These are phyloP conservation scores for Rhizoglyphus robini DNA, from an alignment of 1,140 invertebrate genomes.

Conservation along the genomic window DNA sequence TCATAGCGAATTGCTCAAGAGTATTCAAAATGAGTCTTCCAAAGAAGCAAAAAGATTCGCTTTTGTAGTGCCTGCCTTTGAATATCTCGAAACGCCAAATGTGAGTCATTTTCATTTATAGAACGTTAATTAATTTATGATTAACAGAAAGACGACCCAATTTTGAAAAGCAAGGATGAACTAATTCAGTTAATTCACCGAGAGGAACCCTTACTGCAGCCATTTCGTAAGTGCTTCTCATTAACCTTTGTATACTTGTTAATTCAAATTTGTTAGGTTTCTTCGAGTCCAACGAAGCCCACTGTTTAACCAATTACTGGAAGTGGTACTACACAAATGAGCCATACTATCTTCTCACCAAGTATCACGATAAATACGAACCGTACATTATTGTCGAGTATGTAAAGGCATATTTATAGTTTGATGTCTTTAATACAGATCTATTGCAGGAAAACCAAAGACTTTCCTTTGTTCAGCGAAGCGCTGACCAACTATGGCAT, in stretches of 20 bases:
- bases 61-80: slow-evolving; percentile 30
- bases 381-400: slow-evolving; percentile 29
- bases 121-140: not conserved
- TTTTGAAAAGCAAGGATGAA: slow-evolving; percentile 29
- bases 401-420: slow-evolving; percentile 11
- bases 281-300: slow-evolving; percentile 28
- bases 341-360: slow-evolving; percentile 23
- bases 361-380: slow-evolving; percentile 30
- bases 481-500: slow-evolving; percentile 29
- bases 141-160: slow-evolving; percentile 25
- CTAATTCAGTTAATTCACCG: slow-evolving; percentile 28
- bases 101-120: slow-evolving; percentile 16
- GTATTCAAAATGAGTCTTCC: no score
- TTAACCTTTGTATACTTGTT: slow-evolving; percentile 2
- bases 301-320: slow-evolving; percentile 30
- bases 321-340: slow-evolving; percentile 29
- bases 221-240: slow-evolving; percentile 25
- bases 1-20: not conserved
- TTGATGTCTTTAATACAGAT: not conserved
- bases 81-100: slow-evolving; percentile 29
- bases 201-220: slow-evolving; percentile 28
- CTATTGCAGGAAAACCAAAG: slow-evolving; percentile 24
- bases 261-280: no score
- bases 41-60: slow-evolving; percentile 19
- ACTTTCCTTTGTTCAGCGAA: slow-evolving; percentile 27